These are phyloP conservation scores for Electrona antarctica DNA, from an alignment of 2,113 vertebrate genomes.

Conservation along the genomic window DNA sequence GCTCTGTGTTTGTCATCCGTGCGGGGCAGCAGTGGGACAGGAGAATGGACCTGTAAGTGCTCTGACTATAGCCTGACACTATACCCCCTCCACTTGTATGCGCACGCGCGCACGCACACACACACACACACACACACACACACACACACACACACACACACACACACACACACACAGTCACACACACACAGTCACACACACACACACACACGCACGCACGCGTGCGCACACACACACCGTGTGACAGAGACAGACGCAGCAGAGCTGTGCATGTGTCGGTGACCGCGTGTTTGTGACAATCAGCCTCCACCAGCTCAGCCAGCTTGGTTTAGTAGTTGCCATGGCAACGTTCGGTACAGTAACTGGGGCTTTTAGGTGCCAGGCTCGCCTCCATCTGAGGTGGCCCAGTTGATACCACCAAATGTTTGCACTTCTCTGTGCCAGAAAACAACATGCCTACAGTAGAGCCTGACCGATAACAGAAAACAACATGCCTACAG, in stretches of 20 bases:
- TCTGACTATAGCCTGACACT: conserved; percentile 49
- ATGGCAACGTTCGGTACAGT: conserved; percentile 63
- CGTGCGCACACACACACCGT: neutral
- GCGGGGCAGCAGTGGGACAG: conserved; percentile 30
- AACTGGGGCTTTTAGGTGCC: conserved; percentile 41
- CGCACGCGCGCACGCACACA: neutral
- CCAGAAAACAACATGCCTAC: conserved; percentile 5
- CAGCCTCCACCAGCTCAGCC: conserved; percentile 51
- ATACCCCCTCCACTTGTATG: neutral
- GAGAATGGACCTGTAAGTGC: conserved; percentile 55
- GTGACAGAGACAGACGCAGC: conserved; percentile 41
- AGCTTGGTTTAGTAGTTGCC: conserved; percentile 67
- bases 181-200: conserved; percentile 37
- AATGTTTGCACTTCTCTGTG: conserved; percentile 58
- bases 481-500: too few species aligned
- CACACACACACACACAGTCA: conserved; percentile 10
- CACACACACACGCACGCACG: neutral
- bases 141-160: neutral
- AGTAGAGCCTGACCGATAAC: neutral
- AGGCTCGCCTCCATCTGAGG: conserved; percentile 43
- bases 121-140: neutral
- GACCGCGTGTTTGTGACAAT: conserved; percentile 74
- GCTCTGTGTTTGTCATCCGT: conserved; percentile 6
- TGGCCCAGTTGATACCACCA: conserved; percentile 39
- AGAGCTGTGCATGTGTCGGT: conserved; percentile 64